Percentiles rank a stretch among this genome's conserved stretches.
phyloP scores from a whole-genome alignment of 2,113 vertebrate species.

The Corythoichthys intestinalis region DNA sequence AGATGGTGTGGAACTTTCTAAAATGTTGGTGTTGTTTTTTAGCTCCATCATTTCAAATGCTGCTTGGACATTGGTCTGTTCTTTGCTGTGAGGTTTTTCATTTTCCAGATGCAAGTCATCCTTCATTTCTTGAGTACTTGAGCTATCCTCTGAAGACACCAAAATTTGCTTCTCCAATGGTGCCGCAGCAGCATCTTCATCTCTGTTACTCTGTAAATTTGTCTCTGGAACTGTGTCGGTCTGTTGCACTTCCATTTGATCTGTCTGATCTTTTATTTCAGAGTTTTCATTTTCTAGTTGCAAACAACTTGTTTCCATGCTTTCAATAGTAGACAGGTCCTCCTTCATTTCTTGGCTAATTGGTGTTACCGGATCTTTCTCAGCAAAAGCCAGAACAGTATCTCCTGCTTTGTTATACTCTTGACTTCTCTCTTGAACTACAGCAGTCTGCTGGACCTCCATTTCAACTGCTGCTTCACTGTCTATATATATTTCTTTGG shows the following conservation, averaged over 20 bases:
- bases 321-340: conserved; percentile 10
- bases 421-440: neutral
- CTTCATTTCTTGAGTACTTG: neutral
- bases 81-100: neutral
- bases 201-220: neutral
- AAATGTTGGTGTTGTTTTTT: neutral
- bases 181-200: neutral
- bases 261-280: neutral
- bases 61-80: conserved; percentile 4
- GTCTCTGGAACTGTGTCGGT: neutral
- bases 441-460: neutral
- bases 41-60: conserved; percentile 29
- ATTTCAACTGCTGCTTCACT: neutral
- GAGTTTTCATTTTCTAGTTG: neutral
- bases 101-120: neutral
- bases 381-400: neutral
- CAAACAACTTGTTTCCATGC: neutral
- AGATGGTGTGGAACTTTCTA: conserved; percentile 3
- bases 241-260: neutral
- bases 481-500: conserved; percentile 4
- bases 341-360: neutral
- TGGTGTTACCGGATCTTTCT: neutral
- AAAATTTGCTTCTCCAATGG: neutral
- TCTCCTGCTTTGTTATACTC: neutral
- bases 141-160: neutral